Conservation (phyloP, 2,113 vertebrate species). For the Colius striatus region DNA sequence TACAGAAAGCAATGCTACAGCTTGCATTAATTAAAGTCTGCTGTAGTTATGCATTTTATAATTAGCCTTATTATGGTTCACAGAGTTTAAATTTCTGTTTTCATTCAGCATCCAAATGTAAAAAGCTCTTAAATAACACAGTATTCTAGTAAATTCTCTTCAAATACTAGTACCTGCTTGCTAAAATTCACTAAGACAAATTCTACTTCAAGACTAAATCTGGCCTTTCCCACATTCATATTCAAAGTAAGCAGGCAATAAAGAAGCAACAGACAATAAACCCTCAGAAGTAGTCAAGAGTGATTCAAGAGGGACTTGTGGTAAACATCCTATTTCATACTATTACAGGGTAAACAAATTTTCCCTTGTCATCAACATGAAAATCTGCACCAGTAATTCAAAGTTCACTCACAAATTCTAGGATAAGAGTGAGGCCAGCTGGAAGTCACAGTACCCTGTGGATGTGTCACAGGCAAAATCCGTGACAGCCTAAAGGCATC, state of each 20-base stretch:
- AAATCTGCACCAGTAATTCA: background rate
- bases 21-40: conserved; percentile 56
- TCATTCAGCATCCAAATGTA: conserved; percentile 18
- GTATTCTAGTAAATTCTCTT: background rate
- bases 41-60: conserved; percentile 53
- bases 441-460: background rate
- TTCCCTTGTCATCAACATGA: background rate
- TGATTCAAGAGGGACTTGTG: background rate
- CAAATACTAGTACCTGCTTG: background rate
- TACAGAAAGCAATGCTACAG: conserved; percentile 8
- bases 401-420: background rate
- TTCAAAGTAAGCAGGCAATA: background rate
- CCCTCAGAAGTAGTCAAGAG: background rate
- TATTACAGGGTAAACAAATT: background rate
- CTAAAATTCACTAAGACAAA: background rate
- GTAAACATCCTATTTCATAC: background rate
- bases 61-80: conserved; percentile 51
- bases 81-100: conserved; percentile 46
- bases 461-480: background rate
- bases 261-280: background rate
- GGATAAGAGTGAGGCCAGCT: background rate
- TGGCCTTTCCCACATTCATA: background rate
- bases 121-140: conserved; percentile 34
- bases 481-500: background rate
- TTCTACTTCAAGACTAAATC: background rate